Conservation (phyloP, 2,113 vertebrate species). For the Microcebus ravelobensis region DNA sequence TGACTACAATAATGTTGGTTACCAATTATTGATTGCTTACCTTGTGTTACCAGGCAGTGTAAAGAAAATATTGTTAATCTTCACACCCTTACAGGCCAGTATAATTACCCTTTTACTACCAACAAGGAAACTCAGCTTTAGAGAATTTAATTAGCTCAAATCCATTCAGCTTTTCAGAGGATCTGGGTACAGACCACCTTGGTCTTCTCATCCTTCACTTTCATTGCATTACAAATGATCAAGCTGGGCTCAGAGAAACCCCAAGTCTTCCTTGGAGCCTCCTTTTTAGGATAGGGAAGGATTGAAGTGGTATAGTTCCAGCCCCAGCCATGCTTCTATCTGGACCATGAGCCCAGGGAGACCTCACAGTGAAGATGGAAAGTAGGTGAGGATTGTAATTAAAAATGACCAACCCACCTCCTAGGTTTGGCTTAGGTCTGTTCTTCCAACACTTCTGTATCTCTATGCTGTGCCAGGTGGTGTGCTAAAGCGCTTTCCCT, state of each 20-base stretch:
- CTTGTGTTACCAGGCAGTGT: not conserved
- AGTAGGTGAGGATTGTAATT: not conserved
- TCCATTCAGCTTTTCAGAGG: not conserved
- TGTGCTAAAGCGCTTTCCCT: not conserved
- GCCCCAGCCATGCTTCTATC: no score
- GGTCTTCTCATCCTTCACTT: not conserved
- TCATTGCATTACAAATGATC: not conserved
- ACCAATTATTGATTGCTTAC: not conserved
- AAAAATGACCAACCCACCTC: not conserved
- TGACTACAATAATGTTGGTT: not conserved
- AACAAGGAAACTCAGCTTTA: not conserved
- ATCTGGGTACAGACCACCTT: not conserved
- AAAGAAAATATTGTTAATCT: not conserved
- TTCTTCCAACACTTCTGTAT: not conserved
- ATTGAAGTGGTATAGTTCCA: not conserved
- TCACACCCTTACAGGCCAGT: not conserved
- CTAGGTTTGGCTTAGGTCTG: not conserved
- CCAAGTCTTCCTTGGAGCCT: rapidly evolving
- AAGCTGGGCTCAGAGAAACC: not conserved
- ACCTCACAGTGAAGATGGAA: not conserved
- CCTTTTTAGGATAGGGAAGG: rapidly evolving
- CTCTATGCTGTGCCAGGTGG: rapidly evolving
- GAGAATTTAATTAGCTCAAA: not conserved
- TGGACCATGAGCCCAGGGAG: not conserved
- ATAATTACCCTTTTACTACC: not conserved